These are phyloP conservation scores for Spicauda simplicius DNA, from an alignment of 2,888 invertebrate species.

Conservation along the genomic window DNA sequence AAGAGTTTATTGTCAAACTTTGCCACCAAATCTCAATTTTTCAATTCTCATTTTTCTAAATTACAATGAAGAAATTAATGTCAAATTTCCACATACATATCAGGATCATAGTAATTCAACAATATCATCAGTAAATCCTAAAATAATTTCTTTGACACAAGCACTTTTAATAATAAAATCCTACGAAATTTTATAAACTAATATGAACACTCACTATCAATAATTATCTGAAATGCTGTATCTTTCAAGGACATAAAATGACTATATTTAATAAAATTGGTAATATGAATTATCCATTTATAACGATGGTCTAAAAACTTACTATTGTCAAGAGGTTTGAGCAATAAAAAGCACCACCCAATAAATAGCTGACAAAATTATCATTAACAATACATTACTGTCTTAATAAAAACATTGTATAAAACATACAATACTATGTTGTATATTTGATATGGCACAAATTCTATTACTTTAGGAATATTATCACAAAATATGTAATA, in stretches of 20 bases:
- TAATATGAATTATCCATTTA: background rate
- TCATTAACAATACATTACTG: constrained; percentile 12
- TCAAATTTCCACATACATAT: no score
- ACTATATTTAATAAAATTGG: background rate
- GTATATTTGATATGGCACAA: constrained; percentile 36
- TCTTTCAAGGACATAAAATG: background rate
- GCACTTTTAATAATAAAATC: background rate
- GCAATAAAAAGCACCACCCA: constrained; percentile 38
- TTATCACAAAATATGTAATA: constrained; percentile 26
- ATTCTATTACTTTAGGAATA: constrained; percentile 17
- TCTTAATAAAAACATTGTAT: constrained; percentile 17
- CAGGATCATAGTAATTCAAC: background rate
- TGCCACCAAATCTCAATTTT: no score
- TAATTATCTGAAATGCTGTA: background rate
- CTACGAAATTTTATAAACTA: background rate
- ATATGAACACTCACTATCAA: background rate
- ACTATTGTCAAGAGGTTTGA: constrained; percentile 27
- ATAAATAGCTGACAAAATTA: constrained; percentile 38
- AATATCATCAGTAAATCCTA: background rate
- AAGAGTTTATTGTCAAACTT: no score
- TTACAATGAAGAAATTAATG: no score
- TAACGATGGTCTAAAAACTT: background rate
- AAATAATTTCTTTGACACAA: background rate
- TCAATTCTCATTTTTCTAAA: no score
- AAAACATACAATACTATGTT: constrained; percentile 24